Evolutionary conservation across 2,113 vertebrate genomes (phyloP), one percentile per base, ranked within the genome.

Genomic region (Cryptotis parvus): DNA sequence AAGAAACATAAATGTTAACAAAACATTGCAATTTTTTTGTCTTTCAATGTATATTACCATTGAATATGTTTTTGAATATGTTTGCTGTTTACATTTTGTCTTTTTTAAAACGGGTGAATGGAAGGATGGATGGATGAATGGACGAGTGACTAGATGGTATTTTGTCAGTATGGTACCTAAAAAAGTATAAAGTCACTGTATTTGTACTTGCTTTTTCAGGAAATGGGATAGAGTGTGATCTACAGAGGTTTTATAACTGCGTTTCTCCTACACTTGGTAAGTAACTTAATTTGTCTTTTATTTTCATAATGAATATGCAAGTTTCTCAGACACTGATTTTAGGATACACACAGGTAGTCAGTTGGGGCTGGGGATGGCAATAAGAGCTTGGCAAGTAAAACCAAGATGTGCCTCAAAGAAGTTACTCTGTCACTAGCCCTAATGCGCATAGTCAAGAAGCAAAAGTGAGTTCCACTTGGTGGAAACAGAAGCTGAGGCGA

Each of bases 251-350:
- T 95, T 97, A 97, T 92, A 97, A 79, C 15, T 98, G 98, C 94
- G 98, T 98, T 91, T 98, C 97, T 90, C 97, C 97, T 14, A 58
- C 93, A 87, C 68, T 97, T 37, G 94, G 98, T 98, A 97, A 98
- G 98, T 98, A 94, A 39, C 37, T 82, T 93, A 45, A 78, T 92
- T 43, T 87, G 70, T 79, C 6, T 65, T 65, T 65, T 65, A 29
- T 65, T 31, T 29, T 65, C 10, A 31, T 27, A 29, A 65, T 65
- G 55, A 22, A 65, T 65, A 65, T 65, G 65, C 69, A 81, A 73
- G 10, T 52, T 58, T 9, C 35, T 74, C 11, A 84, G 31, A 37
- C 58, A 78, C 2, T 65, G 45, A 69, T 55, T 58, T 58, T 24
- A 58, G 55, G 55, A 58, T 58, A 22, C 55, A 58, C 20, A 58